Conservation (phyloP, 2,797 vertebrate species). For the Rhinogobio ventralis region DNA sequence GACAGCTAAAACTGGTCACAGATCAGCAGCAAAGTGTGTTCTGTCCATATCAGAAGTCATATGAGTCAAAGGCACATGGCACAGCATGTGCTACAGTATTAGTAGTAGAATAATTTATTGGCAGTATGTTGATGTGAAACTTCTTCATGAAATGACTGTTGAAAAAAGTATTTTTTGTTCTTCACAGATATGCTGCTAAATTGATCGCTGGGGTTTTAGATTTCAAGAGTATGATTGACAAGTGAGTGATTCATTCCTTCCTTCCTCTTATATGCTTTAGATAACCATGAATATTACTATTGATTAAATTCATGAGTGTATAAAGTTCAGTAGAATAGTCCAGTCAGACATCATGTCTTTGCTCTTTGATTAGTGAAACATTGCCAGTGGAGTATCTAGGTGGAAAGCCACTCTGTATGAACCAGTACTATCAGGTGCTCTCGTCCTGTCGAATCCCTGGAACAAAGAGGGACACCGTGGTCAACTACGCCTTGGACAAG, state of each 20-base stretch:
- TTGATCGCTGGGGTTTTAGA: constrained; percentile 93
- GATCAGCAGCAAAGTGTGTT: not conserved
- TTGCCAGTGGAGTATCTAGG: constrained; percentile 89
- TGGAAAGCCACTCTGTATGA: constrained; percentile 92
- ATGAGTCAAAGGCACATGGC: not conserved
- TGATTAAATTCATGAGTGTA: not conserved
- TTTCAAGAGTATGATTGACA: constrained; percentile 96
- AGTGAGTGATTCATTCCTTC: constrained; percentile 79
- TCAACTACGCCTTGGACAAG: constrained; percentile 84
- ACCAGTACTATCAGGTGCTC: constrained; percentile 95
- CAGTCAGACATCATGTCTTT: not conserved
- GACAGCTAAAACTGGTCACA: constrained; percentile 1
- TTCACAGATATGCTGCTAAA: constrained; percentile 90
- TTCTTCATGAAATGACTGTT: not conserved
- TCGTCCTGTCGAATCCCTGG: constrained; percentile 94
- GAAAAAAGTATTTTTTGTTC: constrained; percentile 11
- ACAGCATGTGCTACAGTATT: not conserved
- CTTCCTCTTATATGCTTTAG: not conserved
- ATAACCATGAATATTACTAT: not conserved
- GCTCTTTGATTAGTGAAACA: constrained; percentile 80
- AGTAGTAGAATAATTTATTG: not conserved
- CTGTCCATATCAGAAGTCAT: not conserved
- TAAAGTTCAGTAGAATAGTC: not conserved
- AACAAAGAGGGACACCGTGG: constrained; percentile 85
- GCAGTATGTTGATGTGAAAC: not conserved